These are phyloP conservation scores for Cyprinodon variegatus DNA, from an alignment of 2,113 vertebrate genomes.

Conservation along the genomic window DNA sequence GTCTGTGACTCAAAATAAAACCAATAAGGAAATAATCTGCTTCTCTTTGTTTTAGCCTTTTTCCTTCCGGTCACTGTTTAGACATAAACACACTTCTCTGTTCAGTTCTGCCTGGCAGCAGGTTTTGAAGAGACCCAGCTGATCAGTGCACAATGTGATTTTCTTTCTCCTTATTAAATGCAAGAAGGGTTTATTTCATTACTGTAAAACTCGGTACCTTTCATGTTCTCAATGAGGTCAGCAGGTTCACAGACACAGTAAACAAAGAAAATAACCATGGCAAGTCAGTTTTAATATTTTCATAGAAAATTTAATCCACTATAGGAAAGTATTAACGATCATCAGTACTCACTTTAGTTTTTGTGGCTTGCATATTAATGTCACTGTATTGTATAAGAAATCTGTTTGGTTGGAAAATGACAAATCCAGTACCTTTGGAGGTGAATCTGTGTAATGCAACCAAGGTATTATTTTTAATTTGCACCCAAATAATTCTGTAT, in stretches of 20 bases:
- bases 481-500: too few relatives aligned
- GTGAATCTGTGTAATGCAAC: neutral
- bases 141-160: constrained; percentile 44
- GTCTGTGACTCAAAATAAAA: neutral
- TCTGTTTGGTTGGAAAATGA: neutral
- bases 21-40: neutral
- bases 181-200: constrained; percentile 50
- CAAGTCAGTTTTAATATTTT: neutral
- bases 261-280: constrained; percentile 23
- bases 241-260: constrained; percentile 12
- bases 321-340: neutral
- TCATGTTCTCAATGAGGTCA: constrained; percentile 20
- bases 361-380: neutral
- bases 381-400: neutral
- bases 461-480: neutral
- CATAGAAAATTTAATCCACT: neutral
- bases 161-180: constrained; percentile 57
- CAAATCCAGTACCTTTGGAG: neutral
- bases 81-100: neutral
- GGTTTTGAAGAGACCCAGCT: constrained; percentile 26
- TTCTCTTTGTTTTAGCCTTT: neutral
- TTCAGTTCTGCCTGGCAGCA: constrained; percentile 5
- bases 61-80: constrained; percentile 7
- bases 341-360: neutral
- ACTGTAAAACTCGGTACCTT: constrained; percentile 15